Conservation (phyloP, 1,140 invertebrate species). For the Drosophila eugracilis region DNA sequence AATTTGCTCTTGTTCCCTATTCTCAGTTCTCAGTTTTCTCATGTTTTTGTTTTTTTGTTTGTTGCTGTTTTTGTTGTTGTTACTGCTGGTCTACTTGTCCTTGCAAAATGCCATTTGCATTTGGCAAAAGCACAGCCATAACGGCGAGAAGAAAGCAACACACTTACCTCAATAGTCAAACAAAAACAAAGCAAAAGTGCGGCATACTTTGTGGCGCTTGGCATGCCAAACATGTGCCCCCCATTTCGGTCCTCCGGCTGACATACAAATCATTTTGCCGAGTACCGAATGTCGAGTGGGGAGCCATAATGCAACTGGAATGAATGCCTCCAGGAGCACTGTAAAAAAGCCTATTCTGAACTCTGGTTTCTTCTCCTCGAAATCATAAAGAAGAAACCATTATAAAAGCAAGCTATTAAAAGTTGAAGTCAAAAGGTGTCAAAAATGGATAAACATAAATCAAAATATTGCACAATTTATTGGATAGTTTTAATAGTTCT, state of each 20-base stretch:
- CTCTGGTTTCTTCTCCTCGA: not conserved
- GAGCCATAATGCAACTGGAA: constrained; percentile 54
- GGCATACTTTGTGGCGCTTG: constrained; percentile 72
- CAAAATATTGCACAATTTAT: no score
- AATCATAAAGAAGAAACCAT: no score
- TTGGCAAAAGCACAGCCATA: constrained; percentile 64
- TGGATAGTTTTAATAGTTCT: no score
- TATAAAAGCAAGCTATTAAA: not conserved
- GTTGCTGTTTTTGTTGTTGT: constrained; percentile 14
- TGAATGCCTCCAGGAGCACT: constrained; percentile 17
- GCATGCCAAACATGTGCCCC: constrained; percentile 62
- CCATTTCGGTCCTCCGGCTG: constrained; percentile 58
- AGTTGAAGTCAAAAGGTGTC: not conserved
- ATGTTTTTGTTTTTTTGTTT: not conserved
- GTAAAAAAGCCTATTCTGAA: constrained; percentile 7
- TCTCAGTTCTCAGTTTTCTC: constrained; percentile 8
- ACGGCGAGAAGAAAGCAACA: constrained; percentile 63
- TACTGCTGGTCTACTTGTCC: constrained; percentile 65
- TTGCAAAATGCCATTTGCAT: constrained; percentile 77
- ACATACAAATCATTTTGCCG: constrained; percentile 78
- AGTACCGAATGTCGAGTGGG: constrained; percentile 41
- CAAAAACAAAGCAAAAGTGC: constrained; percentile 72
- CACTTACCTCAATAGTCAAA: constrained; percentile 78
- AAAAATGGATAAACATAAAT: no score
- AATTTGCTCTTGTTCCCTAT: constrained; percentile 39